phyloP scores from a whole-genome alignment of 2,797 vertebrate species.

The Ctenochaetus hawaiiensis region DNA sequence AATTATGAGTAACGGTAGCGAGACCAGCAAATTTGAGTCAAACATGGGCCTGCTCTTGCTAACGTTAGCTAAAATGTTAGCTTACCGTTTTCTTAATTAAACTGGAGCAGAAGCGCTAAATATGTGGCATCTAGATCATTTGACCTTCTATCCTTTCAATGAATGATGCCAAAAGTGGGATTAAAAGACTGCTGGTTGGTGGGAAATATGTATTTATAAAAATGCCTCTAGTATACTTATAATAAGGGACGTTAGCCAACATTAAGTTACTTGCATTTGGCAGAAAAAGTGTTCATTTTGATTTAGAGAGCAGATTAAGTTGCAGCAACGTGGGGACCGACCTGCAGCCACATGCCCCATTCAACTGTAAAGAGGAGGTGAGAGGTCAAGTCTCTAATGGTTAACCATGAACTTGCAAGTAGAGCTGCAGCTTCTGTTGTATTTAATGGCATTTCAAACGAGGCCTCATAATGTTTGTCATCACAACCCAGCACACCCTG shows the following conservation, averaged over 20 bases:
- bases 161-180: too few relatives aligned
- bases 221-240: neutral
- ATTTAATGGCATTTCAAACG: too few relatives aligned
- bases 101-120: neutral
- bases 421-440: too few relatives aligned
- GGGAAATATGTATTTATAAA: neutral
- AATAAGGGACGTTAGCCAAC: neutral
- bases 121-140: neutral
- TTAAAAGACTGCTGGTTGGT: neutral
- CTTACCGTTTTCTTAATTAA: neutral
- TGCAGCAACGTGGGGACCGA: neutral
- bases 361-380: fast-evolving
- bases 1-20: neutral
- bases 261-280: neutral
- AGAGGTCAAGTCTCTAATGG: neutral
- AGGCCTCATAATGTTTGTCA: too few relatives aligned
- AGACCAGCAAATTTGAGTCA: fast-evolving
- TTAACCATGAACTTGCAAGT: too few relatives aligned
- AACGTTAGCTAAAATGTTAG: neutral
- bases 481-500: too few relatives aligned
- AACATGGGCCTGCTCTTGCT: neutral
- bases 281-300: neutral
- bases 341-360: too few relatives aligned
- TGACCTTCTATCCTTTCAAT: neutral
- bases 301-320: too few relatives aligned